Evolutionary conservation across 2,888 invertebrate genomes (phyloP), one percentile per base, ranked within the genome.

Genomic region (Spisula solida): DNA sequence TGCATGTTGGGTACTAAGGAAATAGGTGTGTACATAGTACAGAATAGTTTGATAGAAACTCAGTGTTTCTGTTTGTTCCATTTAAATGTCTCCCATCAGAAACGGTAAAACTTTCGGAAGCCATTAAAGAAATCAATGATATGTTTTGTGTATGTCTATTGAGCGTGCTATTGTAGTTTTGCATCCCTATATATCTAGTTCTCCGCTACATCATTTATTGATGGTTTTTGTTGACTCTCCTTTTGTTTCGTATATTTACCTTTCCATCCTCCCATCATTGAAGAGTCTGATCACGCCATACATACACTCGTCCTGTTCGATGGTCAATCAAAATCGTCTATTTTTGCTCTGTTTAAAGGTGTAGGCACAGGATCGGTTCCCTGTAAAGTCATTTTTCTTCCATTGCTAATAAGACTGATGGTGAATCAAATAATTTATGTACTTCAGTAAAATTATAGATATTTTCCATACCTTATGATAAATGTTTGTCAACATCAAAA

Each of bases 151-250:
- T 75, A 75, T 31, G 18, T 75, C 14, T 75, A 12, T 1, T 34
- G 34, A 75, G 18, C 12, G 34, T 31, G 1, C 31, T 31, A 75
- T 75, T 85, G 85, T 85, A 55, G 18, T 34, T 29, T 29, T 16
- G 85, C 85, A 85, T 85, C 60, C n/a, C 55, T 60, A 34, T 47
- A 87, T 85, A 90, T 84, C 47, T 8, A 41, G 41, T 41, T 41
- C 8, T 41, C 8, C 70, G 82, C 81, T 75, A 34, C 90, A 90
- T 90, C 90, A 90, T 86, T 90, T 90, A 90, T 90, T 90, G 90
- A 90, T 90, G 84, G 78, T 70, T 29, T 75, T 75, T 79, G 87
- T 90, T 82, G 85, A 87, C 84, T 81, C 20, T 75, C 51, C 87
- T 87, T 87, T 89, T 89, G 81, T 87, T 60, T 48, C 20, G n/a